Percentiles rank a stretch among this genome's conserved stretches.
phyloP scores from a whole-genome alignment of 2,888 invertebrate species.

The Ceratothoa steindachneri region DNA sequence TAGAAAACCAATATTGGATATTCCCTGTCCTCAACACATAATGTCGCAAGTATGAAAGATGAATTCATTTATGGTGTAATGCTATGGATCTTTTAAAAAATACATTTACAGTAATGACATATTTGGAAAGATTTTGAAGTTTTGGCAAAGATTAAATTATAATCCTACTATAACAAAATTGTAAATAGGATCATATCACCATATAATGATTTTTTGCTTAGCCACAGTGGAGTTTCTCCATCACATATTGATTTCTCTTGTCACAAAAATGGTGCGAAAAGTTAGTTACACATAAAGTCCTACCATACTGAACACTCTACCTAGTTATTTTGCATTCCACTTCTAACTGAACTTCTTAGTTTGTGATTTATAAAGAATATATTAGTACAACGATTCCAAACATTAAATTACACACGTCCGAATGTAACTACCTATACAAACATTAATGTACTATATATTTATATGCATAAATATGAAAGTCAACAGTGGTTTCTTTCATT shows the following conservation, averaged over 20 bases:
- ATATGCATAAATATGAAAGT: neutral
- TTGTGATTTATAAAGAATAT: no score
- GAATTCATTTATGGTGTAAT: constrained; percentile 4
- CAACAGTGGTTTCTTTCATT: no score
- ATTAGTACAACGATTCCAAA: no score
- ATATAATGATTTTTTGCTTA: neutral
- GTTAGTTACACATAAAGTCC: no score
- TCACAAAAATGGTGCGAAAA: no score
- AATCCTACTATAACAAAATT: no score
- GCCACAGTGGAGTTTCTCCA: neutral
- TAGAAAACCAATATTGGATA: constrained; percentile 14
- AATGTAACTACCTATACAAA: neutral
- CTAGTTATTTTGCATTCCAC: no score
- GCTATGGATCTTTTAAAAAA: neutral
- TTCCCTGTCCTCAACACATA: constrained; percentile 10
- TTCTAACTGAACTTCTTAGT: no score
- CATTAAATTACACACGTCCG: no score
- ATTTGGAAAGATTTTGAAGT: neutral
- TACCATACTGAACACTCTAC: no score
- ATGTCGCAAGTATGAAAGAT: neutral
- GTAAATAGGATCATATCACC: neutral
- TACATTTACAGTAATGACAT: neutral
- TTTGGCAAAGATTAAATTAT: no score
- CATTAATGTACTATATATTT: neutral
- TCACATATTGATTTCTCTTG: neutral